Percentiles rank a stretch among this genome's conserved stretches.
These are phyloP conservation scores for Heliothis peltigera DNA, from an alignment of 2,888 invertebrate species.

Conservation along the genomic window DNA sequence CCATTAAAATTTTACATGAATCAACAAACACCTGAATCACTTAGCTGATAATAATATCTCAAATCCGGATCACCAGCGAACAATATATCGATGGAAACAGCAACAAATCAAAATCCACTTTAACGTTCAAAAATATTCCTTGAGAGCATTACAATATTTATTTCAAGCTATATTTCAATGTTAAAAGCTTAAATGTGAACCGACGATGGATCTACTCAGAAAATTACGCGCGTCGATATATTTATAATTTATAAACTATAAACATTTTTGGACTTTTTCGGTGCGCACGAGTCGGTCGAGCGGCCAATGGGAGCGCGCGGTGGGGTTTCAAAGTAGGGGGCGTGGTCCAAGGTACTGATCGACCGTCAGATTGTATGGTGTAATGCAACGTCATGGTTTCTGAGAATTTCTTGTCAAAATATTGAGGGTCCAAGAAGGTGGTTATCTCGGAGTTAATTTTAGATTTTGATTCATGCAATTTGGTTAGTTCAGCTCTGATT, in stretches of 20 bases:
- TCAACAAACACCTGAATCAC: slow-evolving; percentile 37
- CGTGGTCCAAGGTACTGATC: slow-evolving; percentile 53
- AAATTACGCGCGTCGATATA: slow-evolving; percentile 65
- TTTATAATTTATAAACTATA: slow-evolving; percentile 62
- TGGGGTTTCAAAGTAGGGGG: slow-evolving; percentile 46
- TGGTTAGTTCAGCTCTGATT: not conserved
- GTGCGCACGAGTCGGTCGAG: slow-evolving; percentile 35
- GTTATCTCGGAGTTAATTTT: not conserved
- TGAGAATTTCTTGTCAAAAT: slow-evolving; percentile 45
- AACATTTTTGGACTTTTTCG: slow-evolving; percentile 58
- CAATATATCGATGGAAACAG: slow-evolving; percentile 19
- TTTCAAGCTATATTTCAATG: slow-evolving; percentile 48
- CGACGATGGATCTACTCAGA: slow-evolving; percentile 68
- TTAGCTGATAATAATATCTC: slow-evolving; percentile 23
- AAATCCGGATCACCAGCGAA: slow-evolving; percentile 11
- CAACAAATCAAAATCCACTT: slow-evolving; percentile 52
- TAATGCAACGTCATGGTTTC: slow-evolving; percentile 49
- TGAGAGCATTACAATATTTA: slow-evolving; percentile 48
- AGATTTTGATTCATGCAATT: not conserved
- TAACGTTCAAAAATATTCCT: slow-evolving; percentile 47
- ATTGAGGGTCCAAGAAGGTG: slow-evolving; percentile 39
- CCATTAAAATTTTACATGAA: slow-evolving; percentile 7
- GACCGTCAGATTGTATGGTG: slow-evolving; percentile 43
- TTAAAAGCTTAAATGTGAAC: slow-evolving; percentile 61
- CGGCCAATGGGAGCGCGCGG: slow-evolving; percentile 50